Base-by-base conservation (phyloP, 2,888 invertebrate species). In the Spodoptera exigua region DNA sequence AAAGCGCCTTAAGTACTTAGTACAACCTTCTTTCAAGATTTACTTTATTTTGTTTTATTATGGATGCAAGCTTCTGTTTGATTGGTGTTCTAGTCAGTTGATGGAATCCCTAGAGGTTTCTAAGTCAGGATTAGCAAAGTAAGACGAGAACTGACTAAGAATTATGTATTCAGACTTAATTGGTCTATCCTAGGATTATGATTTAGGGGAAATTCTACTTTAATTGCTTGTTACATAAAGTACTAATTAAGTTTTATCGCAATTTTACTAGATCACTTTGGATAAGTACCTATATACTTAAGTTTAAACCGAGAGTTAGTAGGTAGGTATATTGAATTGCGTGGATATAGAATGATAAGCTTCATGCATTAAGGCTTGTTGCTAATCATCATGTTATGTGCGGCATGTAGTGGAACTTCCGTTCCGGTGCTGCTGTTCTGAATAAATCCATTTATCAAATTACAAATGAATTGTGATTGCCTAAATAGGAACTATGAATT, bases 371-470 rank as follows among this genome's bases (percentile, higher is more conserved):
- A 39, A 12, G 27, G 18, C 18, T 10, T 3, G 16, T 53, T 48
- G 39, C 43, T 65, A 53, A 68, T 47, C 52, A 44, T 52, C 68
- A 36, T 52, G 51, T 13, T 60, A 64, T 64, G 51, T 60, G 52
- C 18, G 47, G 47, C 17, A 65, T 44, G 52, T 47, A 21, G 39
- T 44, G 13, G 17, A 27, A 48, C 39, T 61, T 65, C 69, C 69
- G 52, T 45, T 39, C 3, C 34, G 35, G 12, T 32, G 37, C 16
- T 27, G 11, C 17, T 36, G 14, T 41, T 10, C 18, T 43, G 39
- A 47, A 68, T 47, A 51, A 60, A 60, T 64, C 36, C 11, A 14
- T 37, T 18, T 27, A 62, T 21, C 34, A 27, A 9, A 9, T 27
- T 27, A 5, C 27, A 27, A 27, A 27, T 27, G 9, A 27, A 27